These are phyloP conservation scores for Balearica regulorum DNA, from an alignment of 2,797 vertebrate genomes.

Conservation along the genomic window DNA sequence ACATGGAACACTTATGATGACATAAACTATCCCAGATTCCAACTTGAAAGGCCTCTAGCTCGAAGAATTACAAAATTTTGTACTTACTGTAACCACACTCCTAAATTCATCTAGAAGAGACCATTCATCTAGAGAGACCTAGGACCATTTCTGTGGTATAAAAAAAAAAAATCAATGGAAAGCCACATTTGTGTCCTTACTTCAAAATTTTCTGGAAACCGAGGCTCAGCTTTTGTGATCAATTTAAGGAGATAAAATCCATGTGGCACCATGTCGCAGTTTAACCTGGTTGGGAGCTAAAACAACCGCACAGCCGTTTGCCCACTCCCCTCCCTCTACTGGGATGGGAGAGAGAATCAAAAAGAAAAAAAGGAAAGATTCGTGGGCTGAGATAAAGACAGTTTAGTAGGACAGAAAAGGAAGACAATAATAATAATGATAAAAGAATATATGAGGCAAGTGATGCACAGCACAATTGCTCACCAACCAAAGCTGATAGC, in stretches of 20 bases:
- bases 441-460: too few relatives aligned
- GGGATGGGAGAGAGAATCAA: too few relatives aligned
- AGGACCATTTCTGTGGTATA: background rate
- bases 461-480: too few relatives aligned
- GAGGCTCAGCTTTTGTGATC: background rate
- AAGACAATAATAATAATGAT: too few relatives aligned
- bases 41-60: background rate
- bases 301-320: too few relatives aligned
- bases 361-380: too few relatives aligned
- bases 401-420: too few relatives aligned
- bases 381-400: too few relatives aligned
- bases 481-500: too few relatives aligned
- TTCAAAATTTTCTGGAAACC: background rate
- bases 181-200: background rate
- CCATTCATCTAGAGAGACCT: background rate
- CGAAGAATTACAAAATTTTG: background rate
- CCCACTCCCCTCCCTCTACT: too few relatives aligned
- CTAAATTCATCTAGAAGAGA: background rate
- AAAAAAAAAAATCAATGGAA: background rate
- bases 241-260: background rate
- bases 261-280: background rate
- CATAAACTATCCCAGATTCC: background rate
- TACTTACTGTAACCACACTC: background rate
- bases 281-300: too few relatives aligned
- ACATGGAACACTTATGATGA: background rate